These are phyloP conservation scores for Lampris incognitus DNA, from an alignment of 2,113 vertebrate genomes.

Conservation along the genomic window DNA sequence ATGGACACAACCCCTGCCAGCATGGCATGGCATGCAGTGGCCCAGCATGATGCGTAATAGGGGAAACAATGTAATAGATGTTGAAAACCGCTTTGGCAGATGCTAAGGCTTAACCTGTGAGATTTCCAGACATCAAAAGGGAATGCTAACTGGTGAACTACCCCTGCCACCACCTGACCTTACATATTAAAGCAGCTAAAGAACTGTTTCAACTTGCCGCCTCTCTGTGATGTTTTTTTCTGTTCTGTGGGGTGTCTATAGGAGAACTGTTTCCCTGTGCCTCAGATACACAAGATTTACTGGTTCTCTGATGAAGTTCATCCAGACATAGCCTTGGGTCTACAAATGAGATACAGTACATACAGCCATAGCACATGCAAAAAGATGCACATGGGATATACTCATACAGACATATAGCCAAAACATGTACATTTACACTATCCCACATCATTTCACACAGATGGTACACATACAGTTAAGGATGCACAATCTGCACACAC, in stretches of 20 bases:
- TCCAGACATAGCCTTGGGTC: not conserved
- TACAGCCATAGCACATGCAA: not conserved
- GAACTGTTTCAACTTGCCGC: no score
- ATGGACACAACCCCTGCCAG: no score
- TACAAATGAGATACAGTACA: not conserved
- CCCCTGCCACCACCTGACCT: not conserved
- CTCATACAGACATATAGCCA: no score
- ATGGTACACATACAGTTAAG: no score
- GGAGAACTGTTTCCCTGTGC: not conserved
- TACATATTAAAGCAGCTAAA: no score
- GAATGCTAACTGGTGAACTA: not conserved
- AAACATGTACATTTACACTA: no score
- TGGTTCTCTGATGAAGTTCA: not conserved
- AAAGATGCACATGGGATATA: not conserved
- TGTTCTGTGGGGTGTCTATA: not conserved
- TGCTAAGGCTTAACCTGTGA: not conserved
- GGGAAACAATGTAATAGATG: not conserved
- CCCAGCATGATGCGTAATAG: no score
- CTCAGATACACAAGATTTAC: not conserved
- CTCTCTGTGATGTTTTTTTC: no score
- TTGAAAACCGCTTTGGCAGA: not conserved
- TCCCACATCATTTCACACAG: no score
- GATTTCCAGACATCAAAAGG: not conserved
- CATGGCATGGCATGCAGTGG: no score
- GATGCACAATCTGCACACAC: no score